Evolutionary conservation across 2,113 vertebrate species (phyloP).

Genomic region (Agapornis roseicollis): DNA sequence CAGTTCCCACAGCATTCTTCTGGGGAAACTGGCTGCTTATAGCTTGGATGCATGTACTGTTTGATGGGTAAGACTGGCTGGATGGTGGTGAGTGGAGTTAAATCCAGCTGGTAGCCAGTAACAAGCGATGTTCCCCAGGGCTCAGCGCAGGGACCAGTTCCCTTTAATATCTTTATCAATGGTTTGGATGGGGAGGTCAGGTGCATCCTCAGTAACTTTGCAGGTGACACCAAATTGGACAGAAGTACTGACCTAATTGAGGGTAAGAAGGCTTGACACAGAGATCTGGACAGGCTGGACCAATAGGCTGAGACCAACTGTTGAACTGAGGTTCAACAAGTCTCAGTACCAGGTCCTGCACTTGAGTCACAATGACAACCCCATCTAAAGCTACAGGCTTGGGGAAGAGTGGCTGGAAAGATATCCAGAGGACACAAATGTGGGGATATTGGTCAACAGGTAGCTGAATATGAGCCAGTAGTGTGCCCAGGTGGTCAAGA

Average conservation of each 20-base stretch:
- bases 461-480: neutral
- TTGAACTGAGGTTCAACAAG: neutral
- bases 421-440: too few species aligned
- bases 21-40: neutral
- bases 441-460: neutral
- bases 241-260: too few species aligned
- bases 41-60: neutral
- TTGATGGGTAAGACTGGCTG: neutral
- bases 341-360: neutral
- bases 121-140: neutral
- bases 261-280: neutral
- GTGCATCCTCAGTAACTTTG: neutral
- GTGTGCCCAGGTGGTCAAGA: neutral
- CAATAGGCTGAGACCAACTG: neutral
- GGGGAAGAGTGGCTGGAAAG: neutral
- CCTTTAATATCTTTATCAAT: neutral
- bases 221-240: too few species aligned
- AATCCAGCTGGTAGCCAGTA: neutral
- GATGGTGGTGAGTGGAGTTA: neutral
- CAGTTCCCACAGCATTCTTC: neutral
- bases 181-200: too few species aligned
- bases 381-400: neutral
- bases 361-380: neutral
- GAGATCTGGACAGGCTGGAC: too few species aligned
- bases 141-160: neutral